Evolutionary conservation across 2,888 invertebrate genomes (phyloP).

Genomic region (Apoderus coryli): DNA sequence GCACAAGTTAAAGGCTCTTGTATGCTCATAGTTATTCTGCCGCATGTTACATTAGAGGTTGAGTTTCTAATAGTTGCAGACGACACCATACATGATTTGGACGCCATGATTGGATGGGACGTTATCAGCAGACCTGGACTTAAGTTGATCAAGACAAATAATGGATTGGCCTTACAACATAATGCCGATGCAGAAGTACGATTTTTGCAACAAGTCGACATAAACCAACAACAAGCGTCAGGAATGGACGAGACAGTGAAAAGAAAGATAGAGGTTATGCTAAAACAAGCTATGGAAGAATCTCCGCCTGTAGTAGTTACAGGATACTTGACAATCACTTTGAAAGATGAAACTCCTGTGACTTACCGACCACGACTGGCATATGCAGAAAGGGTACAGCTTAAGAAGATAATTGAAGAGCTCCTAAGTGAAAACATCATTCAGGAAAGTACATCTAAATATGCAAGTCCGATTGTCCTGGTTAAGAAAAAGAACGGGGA

Average conservation of each 20-base stretch:
- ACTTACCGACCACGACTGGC: slow-evolving; percentile 6
- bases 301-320: slow-evolving; percentile 6
- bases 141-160: too few relatives aligned
- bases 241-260: slow-evolving; percentile 8
- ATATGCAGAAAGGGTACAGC: slow-evolving; percentile 8
- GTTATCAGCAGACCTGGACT: slow-evolving; percentile 3
- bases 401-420: slow-evolving; percentile 8
- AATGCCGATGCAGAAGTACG: slow-evolving; percentile 4
- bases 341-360: slow-evolving; percentile 3
- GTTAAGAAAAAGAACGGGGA: slow-evolving; percentile 5
- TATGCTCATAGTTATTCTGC: neutral
- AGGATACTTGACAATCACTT: slow-evolving; percentile 1
- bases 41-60: slow-evolving; percentile 3
- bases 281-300: slow-evolving; percentile 8
- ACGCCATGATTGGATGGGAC: neutral
- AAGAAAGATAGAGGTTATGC: slow-evolving; percentile 4
- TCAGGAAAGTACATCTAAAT: too few relatives aligned
- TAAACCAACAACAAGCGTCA: slow-evolving; percentile 6
- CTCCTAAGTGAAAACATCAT: too few relatives aligned
- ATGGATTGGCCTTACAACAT: slow-evolving; percentile 5
- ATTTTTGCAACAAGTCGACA: slow-evolving; percentile 4
- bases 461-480: slow-evolving; percentile 5
- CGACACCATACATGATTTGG: slow-evolving; percentile 1
- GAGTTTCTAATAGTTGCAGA: slow-evolving; percentile 4
- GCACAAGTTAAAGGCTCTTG: neutral